These are phyloP conservation scores for Drosophila infuscata DNA, from an alignment of 2,888 invertebrate genomes.

Conservation along the genomic window DNA sequence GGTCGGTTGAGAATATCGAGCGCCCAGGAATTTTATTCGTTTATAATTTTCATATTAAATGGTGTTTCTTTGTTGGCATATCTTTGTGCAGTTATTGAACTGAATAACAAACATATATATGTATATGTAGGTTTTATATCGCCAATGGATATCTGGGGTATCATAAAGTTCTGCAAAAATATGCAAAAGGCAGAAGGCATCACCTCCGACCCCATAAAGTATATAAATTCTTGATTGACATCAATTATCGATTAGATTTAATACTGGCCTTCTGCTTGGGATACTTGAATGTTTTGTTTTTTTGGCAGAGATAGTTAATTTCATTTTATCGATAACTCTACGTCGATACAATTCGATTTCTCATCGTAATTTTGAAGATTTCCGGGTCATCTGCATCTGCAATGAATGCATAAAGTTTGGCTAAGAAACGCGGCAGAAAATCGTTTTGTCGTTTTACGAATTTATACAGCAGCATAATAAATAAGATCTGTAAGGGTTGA, in stretches of 20 bases:
- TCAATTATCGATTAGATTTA: neutral
- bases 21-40: constrained; percentile 68
- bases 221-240: neutral
- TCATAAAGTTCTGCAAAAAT: neutral
- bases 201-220: neutral
- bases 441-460: neutral
- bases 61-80: constrained; percentile 39
- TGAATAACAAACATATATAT: constrained; percentile 1
- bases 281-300: neutral
- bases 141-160: neutral
- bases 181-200: neutral
- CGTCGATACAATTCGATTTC: neutral
- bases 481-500: neutral
- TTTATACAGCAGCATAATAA: neutral
- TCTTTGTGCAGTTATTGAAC: constrained; percentile 8
- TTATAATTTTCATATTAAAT: constrained; percentile 66
- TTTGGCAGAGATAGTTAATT: neutral
- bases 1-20: constrained; percentile 10
- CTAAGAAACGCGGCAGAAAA: neutral
- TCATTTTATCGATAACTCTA: neutral
- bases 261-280: neutral
- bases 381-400: neutral
- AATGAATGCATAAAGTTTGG: neutral
- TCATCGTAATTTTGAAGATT: neutral
- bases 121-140: neutral